These are phyloP conservation scores for Monopterus albus DNA, from an alignment of 2,113 vertebrate genomes.

Conservation along the genomic window DNA sequence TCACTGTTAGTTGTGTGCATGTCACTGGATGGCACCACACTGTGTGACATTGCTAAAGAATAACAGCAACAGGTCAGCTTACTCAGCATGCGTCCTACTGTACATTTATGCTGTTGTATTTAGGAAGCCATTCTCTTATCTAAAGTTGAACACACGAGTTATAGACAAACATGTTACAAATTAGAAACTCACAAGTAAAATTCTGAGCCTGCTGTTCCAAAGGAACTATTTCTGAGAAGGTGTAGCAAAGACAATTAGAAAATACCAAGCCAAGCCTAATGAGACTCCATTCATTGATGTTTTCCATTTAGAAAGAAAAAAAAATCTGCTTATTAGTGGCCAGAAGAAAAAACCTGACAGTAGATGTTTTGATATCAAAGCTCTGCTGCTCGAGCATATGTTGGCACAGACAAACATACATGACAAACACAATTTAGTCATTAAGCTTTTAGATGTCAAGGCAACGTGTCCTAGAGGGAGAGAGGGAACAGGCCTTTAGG, in stretches of 20 bases:
- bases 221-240: not conserved
- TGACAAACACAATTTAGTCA: conserved; percentile 62
- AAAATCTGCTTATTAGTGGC: conserved; percentile 2
- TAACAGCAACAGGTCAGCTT: conserved; percentile 52
- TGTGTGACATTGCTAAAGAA: conserved; percentile 54
- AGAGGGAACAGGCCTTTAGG: conserved; percentile 49
- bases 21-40: conserved; percentile 33
- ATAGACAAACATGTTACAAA: conserved; percentile 7
- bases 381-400: conserved; percentile 58
- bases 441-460: conserved; percentile 65
- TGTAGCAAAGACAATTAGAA: conserved; percentile 5
- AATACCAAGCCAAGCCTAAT: conserved; percentile 10
- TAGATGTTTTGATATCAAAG: conserved; percentile 59
- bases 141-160: conserved; percentile 48
- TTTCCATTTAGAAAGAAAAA: conserved; percentile 18
- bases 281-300: conserved; percentile 26
- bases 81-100: conserved; percentile 26
- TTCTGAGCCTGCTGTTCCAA: not conserved
- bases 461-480: conserved; percentile 48
- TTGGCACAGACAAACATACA: conserved; percentile 62
- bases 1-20: conserved; percentile 35
- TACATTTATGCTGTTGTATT: conserved; percentile 41
- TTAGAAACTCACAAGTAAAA: conserved; percentile 6
- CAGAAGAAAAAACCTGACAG: conserved; percentile 43
- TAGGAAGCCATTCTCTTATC: conserved; percentile 41